Evolutionary conservation across 2,888 invertebrate genomes (phyloP).

Genomic region (Eupithecia pulchellata): DNA sequence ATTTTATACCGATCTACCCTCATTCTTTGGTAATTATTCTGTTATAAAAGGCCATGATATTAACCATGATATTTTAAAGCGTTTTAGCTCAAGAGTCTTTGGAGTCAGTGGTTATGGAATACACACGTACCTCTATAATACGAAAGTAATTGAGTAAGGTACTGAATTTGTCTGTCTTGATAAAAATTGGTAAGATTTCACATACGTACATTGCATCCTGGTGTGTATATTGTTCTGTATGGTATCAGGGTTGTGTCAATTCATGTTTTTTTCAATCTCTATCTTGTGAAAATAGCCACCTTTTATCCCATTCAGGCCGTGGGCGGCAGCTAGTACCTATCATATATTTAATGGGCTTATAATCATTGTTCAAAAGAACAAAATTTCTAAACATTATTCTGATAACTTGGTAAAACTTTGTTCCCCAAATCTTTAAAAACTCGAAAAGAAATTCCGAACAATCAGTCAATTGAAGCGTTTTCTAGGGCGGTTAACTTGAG

Average conservation of each 20-base stretch:
- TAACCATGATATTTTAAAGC: no score
- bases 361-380: neutral
- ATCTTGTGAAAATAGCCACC: neutral
- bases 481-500: slow-evolving; percentile 16
- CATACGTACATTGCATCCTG: neutral
- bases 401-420: slow-evolving; percentile 22
- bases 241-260: neutral
- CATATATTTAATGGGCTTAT: neutral
- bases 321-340: neutral
- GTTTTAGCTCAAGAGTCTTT: no score
- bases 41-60: no score
- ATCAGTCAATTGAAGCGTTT: slow-evolving; percentile 27
- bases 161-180: neutral
- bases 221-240: neutral
- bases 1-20: no score
- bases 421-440: slow-evolving; percentile 26
- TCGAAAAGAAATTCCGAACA: slow-evolving; percentile 24
- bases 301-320: neutral
- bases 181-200: neutral
- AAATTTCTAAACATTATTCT: neutral
- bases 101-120: neutral
- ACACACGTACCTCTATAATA: neutral
- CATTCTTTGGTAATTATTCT: no score
- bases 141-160: neutral
- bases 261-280: neutral